These are phyloP conservation scores for Arrhamphus sclerolepis DNA, from an alignment of 2,797 vertebrate species.

Conservation along the genomic window DNA sequence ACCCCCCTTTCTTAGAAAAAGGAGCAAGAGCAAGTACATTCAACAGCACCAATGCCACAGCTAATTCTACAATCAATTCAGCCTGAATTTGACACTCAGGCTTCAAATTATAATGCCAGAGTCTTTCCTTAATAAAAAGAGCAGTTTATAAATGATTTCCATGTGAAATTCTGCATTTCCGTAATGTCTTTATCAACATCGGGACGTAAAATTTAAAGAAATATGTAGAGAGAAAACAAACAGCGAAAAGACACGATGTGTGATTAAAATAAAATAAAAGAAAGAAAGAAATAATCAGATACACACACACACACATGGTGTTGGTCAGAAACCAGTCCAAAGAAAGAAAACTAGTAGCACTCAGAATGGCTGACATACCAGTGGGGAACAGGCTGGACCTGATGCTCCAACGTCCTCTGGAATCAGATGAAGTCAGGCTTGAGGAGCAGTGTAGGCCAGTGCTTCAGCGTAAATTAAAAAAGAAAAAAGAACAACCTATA, in stretches of 20 bases:
- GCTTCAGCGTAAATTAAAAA: slow-evolving; percentile 43
- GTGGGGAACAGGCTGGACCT: slow-evolving; percentile 49
- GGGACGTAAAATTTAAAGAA: slow-evolving; percentile 13
- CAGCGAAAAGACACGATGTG: slow-evolving; percentile 10
- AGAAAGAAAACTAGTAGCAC: slow-evolving; percentile 48
- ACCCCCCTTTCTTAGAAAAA: slow-evolving; percentile 4
- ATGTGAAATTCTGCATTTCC: slow-evolving; percentile 8
- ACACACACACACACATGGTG: slow-evolving; percentile 1
- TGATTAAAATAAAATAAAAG: slow-evolving; percentile 3
- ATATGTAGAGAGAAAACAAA: slow-evolving; percentile 14
- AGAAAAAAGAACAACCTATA: slow-evolving; percentile 53
- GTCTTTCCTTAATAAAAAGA: slow-evolving; percentile 1
- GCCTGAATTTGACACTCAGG: slow-evolving; percentile 13
- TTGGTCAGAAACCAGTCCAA: slow-evolving; percentile 32
- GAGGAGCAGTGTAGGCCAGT: slow-evolving; percentile 74
- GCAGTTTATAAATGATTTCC: not conserved
- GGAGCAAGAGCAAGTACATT: not conserved
- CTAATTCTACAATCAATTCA: slow-evolving; percentile 9
- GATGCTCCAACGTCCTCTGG: slow-evolving; percentile 72
- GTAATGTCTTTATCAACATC: slow-evolving; percentile 4
- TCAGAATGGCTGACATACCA: slow-evolving; percentile 75
- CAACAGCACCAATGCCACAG: slow-evolving; percentile 7
- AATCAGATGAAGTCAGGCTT: slow-evolving; percentile 78
- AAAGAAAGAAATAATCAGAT: slow-evolving; percentile 1
- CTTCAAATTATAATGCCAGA: not conserved